Evolutionary conservation across 2,888 invertebrate species (phyloP), one percentile per base, ranked within the genome.

Genomic region (Keiferia lycopersicella): DNA sequence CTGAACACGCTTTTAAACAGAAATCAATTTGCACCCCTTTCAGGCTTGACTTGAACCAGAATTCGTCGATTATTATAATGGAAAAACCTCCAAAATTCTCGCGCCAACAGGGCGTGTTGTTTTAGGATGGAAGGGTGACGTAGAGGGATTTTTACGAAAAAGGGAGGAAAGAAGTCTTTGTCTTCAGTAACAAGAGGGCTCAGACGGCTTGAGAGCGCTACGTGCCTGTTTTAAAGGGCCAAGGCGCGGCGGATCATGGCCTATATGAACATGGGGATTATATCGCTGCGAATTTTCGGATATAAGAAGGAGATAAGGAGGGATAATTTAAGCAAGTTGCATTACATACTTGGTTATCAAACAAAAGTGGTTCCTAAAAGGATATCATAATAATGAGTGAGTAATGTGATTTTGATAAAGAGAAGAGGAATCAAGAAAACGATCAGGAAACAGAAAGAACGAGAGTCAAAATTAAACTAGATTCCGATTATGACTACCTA

Each of bases 151-250:
- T 60, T 60, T 60, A 39, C 38, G 38, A 38, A 38, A 34, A 60
- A 45, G 16, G 38, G 41, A 60, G 41, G 39, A 39, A 39, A 45
- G 34, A 12, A 60, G 26, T 61, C 61, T 61, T 61, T 61, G 61
- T 61, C 61, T 41, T 45, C 48, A 16, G 12, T 34, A 61, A 61
- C 61, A 48, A 50, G 20, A 58, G 48, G 50, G n/a, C 45, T 48
- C 61, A 61, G 50, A 61, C 61, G 50, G 50, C 61, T 61, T 61
- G 59, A 60, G 41, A 41, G 8, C n/a, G 22, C 59, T 60, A 60
- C 59, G 59, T 39, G 59, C 45, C 20, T 38, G 22, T 41, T 60
- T 60, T 41, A 22, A 60, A 41, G 59, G 59, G 59, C 14, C 38
- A 18, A 10, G 34, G 58, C 18, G 38, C 51, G 12, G 51, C 18